These are phyloP conservation scores for Cydia fagiglandana DNA, from an alignment of 1,140 invertebrate genomes.

Conservation along the genomic window DNA sequence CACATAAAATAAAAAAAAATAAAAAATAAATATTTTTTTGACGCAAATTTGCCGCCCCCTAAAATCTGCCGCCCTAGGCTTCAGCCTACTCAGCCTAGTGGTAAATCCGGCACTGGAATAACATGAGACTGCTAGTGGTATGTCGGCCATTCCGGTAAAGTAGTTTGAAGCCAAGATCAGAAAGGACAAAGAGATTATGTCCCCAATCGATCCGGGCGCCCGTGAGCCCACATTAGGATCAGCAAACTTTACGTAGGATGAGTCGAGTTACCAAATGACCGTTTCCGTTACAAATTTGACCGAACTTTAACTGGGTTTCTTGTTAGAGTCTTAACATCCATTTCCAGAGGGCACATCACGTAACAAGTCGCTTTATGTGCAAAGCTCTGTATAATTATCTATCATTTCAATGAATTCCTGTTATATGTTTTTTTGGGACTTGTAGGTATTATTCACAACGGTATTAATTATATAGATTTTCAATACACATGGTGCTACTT, in stretches of 20 bases:
- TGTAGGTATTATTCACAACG: too few relatives aligned
- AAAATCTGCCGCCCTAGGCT: too few relatives aligned
- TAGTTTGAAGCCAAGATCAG: slow-evolving; percentile 15
- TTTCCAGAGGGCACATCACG: background rate
- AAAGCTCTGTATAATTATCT: background rate
- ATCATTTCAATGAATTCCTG: too few relatives aligned
- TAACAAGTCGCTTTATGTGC: background rate
- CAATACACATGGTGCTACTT: too few relatives aligned
- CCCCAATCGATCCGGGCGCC: background rate
- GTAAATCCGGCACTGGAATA: too few relatives aligned
- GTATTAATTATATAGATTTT: too few relatives aligned
- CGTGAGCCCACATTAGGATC: slow-evolving; percentile 23
- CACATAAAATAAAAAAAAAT: too few relatives aligned
- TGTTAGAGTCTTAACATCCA: background rate
- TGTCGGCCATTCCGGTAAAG: background rate
- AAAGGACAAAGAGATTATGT: slow-evolving; percentile 18
- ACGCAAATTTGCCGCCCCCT: too few relatives aligned
- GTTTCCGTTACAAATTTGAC: slow-evolving; percentile 37
- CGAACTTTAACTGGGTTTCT: slow-evolving; percentile 15
- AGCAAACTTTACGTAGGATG: slow-evolving; percentile 35
- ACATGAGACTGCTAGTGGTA: background rate
- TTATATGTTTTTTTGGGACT: too few relatives aligned
- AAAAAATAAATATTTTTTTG: too few relatives aligned
- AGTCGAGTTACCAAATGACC: slow-evolving; percentile 31
- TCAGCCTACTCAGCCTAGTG: too few relatives aligned